Evolutionary conservation across 92 coral and sea anemone species (phyloP), one percentile per base, ranked within the genome.

Genomic region (Epizoanthus stellaris): DNA sequence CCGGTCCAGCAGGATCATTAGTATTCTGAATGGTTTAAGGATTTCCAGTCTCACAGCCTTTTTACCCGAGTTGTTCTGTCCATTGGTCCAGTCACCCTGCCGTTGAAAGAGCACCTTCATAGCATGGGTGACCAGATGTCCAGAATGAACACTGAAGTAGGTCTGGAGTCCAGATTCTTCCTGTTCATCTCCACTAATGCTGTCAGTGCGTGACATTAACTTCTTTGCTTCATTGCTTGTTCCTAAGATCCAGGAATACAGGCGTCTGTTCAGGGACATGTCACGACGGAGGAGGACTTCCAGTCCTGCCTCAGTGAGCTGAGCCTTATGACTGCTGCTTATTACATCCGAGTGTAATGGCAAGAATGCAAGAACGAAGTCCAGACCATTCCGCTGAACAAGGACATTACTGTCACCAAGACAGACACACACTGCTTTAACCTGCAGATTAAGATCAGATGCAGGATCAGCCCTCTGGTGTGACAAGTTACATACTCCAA

Each of bases 201-300:
- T 96, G 69, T 93, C 96, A 11, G 89, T 84, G 20, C 86, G 86
- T 49, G 93, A 86, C 14, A 76, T 15, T 2, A 87, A 72, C 16
- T 77, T 80, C 12, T 60, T 47, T 67, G 67, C 89, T 11, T 72
- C 89, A 20, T 87, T 70, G 39, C 87, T 89, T 5, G 92, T 70
- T 10, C 98, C 98, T 5, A 96, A 80, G 30, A 96, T 84, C 98
- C 98, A 96, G 3, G 96, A 70, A 73, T 96, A 96, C 23, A 96
- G 98, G 5, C 98, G 88, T 38, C 98, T 76, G 81, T 96, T 96
- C 54, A 96, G 88, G 12, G 98, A 96, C 98, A 96, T 96, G 68
- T 96, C 98, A 49, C 98, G 90, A 23, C 98, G 98, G 8, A 96
- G 87, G 13, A 96, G 88, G 36, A 90, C 92, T 25, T 90, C 95